A percentile compares a stretch with the other conserved stretches of the same genome.
Evolutionary conservation across 2,113 vertebrate species (phyloP).

Genomic region (Lethenteron reissneri): DNA sequence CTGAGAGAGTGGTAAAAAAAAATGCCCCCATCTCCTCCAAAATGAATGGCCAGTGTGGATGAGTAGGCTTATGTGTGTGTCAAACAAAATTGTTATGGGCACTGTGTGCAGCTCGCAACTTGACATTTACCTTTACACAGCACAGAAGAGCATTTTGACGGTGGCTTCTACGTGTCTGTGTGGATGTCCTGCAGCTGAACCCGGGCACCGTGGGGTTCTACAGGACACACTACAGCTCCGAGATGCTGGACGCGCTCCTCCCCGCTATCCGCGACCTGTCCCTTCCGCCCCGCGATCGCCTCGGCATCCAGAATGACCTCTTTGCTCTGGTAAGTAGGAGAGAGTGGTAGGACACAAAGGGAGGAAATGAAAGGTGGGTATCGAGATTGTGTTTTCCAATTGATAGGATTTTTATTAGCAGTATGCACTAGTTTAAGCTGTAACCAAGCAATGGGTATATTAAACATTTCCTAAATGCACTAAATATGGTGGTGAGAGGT

Average conservation of each 20-base stretch:
- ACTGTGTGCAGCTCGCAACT: neutral
- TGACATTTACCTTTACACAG: neutral
- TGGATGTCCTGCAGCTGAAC: conserved; percentile 36
- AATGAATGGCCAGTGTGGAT: neutral
- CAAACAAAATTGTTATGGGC: neutral
- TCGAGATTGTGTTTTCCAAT: too few species aligned
- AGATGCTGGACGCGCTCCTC: conserved; percentile 64
- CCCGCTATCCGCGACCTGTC: conserved; percentile 66
- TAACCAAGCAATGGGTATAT: too few species aligned
- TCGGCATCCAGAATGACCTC: conserved; percentile 87
- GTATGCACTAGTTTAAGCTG: too few species aligned
- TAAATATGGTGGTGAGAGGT: too few species aligned
- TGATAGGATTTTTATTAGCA: too few species aligned
- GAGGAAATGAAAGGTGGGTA: too few species aligned
- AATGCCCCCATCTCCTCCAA: too few species aligned
- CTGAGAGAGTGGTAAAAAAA: too few species aligned
- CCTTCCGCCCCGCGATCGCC: conserved; percentile 71
- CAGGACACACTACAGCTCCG: conserved; percentile 67
- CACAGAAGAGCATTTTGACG: neutral
- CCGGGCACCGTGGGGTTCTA: conserved; percentile 94
- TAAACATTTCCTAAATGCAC: too few species aligned
- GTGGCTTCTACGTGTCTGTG: too few species aligned
- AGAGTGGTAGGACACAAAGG: too few species aligned
- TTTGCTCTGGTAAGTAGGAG: conserved; percentile 63
- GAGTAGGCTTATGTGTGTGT: neutral